Evolutionary conservation across 2,797 vertebrate species (phyloP).

Genomic region (Helostoma temminkii): DNA sequence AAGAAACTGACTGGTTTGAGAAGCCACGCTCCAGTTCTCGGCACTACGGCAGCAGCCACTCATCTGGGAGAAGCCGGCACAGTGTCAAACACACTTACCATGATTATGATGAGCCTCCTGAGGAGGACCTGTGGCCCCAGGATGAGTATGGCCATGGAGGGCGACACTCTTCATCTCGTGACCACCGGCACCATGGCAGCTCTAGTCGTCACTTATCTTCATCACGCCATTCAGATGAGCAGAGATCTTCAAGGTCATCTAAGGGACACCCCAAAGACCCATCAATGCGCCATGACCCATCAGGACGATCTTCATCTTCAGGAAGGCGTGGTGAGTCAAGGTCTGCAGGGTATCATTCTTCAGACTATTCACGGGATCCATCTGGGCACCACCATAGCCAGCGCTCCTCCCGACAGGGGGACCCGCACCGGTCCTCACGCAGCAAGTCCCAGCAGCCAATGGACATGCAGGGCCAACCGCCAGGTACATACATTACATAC

Average conservation of each 20-base stretch:
- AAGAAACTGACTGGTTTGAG: constrained; percentile 99
- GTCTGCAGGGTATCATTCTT: constrained; percentile 84
- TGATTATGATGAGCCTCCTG: constrained; percentile 95
- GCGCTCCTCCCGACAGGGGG: constrained; percentile 88
- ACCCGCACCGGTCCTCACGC: constrained; percentile 83
- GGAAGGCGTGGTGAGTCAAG: constrained; percentile 90
- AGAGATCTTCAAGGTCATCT: constrained; percentile 87
- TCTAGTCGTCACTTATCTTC: constrained; percentile 88
- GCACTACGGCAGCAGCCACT: constrained; percentile 91
- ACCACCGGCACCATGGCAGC: constrained; percentile 92
- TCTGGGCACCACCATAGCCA: constrained; percentile 89
- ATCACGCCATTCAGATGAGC: constrained; percentile 91
- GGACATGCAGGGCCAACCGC: constrained; percentile 83
- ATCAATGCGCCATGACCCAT: constrained; percentile 88
- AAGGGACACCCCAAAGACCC: constrained; percentile 91
- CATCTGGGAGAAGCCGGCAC: constrained; percentile 92
- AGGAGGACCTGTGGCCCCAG: constrained; percentile 94
- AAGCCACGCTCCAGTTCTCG: constrained; percentile 96
- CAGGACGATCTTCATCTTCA: constrained; percentile 86
- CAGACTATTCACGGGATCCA: constrained; percentile 89
- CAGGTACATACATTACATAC: constrained; percentile 62
- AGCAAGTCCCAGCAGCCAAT: constrained; percentile 80
- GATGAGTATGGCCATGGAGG: constrained; percentile 90
- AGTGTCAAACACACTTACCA: constrained; percentile 94
- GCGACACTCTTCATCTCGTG: constrained; percentile 85